Evolutionary conservation across 2,888 invertebrate species (phyloP).

Genomic region (Pachycephus smyrnensis): DNA sequence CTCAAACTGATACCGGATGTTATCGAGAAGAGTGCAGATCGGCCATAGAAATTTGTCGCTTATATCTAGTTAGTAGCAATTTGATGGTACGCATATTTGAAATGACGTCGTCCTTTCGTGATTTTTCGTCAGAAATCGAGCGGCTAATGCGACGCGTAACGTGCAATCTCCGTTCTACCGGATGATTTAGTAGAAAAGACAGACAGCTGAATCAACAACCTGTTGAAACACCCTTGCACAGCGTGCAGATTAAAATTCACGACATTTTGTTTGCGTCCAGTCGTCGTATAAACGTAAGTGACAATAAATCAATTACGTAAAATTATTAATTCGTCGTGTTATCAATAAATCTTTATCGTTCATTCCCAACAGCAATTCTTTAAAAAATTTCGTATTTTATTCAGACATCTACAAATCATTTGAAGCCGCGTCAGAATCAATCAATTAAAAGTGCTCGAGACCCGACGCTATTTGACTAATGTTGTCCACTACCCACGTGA

Average conservation of each 20-base stretch:
- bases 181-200: slow-evolving; percentile 15
- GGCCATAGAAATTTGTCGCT: neutral
- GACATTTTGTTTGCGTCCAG: neutral
- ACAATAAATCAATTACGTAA: neutral
- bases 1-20: neutral
- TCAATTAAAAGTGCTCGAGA: neutral
- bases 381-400: neutral
- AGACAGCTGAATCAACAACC: slow-evolving; percentile 32
- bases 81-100: neutral
- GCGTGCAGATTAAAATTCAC: neutral
- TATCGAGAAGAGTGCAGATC: neutral
- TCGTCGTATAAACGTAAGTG: neutral
- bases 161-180: neutral
- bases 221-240: slow-evolving; percentile 32
- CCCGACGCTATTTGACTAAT: neutral
- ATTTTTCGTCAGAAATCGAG: slow-evolving; percentile 2
- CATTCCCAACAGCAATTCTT: neutral
- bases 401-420: neutral
- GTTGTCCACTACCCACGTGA: neutral
- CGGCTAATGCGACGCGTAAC: neutral
- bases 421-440: neutral
- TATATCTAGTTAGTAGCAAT: neutral
- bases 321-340: neutral
- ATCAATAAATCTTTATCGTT: too few relatives aligned
- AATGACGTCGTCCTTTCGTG: neutral